These are phyloP conservation scores for Craterocephalus amniculus DNA, from an alignment of 2,797 vertebrate genomes.

Conservation along the genomic window DNA sequence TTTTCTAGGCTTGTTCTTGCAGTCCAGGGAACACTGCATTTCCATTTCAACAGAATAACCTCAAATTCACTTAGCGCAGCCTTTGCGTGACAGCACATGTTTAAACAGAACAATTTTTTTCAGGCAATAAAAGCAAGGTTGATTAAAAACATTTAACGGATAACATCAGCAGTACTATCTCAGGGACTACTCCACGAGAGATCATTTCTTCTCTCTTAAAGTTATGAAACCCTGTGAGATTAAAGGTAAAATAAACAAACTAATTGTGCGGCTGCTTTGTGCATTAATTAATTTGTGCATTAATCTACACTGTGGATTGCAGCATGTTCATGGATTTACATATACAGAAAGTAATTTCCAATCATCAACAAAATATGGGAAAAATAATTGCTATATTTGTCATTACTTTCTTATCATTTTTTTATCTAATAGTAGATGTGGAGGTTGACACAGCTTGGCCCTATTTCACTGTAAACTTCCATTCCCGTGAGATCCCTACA, in stretches of 20 bases:
- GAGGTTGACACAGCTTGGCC: neutral
- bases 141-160: conserved; percentile 8
- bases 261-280: neutral
- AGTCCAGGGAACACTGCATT: conserved; percentile 14
- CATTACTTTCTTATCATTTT: neutral
- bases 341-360: neutral
- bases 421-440: neutral
- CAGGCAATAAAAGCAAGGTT: neutral
- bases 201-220: conserved; percentile 2
- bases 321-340: neutral
- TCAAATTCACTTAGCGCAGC: neutral
- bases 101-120: conserved; percentile 3
- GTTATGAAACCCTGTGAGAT: conserved; percentile 2
- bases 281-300: neutral
- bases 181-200: neutral
- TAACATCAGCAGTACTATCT: conserved; percentile 5
- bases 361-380: neutral
- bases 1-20: conserved; percentile 30
- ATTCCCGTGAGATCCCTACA: neutral
- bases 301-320: too few relatives aligned
- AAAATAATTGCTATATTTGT: neutral
- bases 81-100: conserved; percentile 2
- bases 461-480: neutral
- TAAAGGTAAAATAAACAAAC: conserved; percentile 18
- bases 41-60: conserved; percentile 10